Base-by-base conservation (phyloP, 2,113 vertebrate genomes). In the Potamarius usumacintae region DNA sequence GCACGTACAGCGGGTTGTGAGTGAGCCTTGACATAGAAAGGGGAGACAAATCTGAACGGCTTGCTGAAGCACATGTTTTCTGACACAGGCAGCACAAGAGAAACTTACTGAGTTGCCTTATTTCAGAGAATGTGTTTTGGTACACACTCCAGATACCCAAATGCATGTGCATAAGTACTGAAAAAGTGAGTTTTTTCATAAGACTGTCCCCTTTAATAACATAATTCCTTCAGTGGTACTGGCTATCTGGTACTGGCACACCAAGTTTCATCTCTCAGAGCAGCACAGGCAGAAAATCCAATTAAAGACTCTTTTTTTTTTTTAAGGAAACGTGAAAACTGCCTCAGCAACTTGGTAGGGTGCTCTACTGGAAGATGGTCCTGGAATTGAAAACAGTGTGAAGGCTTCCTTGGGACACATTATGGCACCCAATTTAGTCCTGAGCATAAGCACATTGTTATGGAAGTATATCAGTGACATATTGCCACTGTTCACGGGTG, bases 281-380 rank as follows among this genome's bases (percentile, higher is more conserved):
- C 86, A 86, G 67, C 57, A 55, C 12, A 80, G 78, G 82, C 80
- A 90, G 84, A 86, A 91, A 91, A 91, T 88, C 69, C 85, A 86
- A 90, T 89, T 87, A 89, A 87, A 65, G 34, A 50, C 71, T 72
- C 78, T 89, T 88, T 74, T 90, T 80, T 83, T 88, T 84, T 89
- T 34, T 82, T 78, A 14, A 48, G 57, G 9, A 79, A 69, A 71
- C 78, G 87, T 79, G 76, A 27, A 22, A 87, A 83, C 18, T 25
- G 62, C 72, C 53, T 82, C 60, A 30, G 57, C 72, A 83, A 80
- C 90, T 92, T 86, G 77, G 71, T 80, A 50, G 30, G 15, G 55
- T 4, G 67, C n/a, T 50, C 60, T 48, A n/a, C 85, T 72, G 20
- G 63, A 63, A 42, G 27, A 25, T 52, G 34, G 88, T n/a, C 18